These are phyloP conservation scores for Cryptus armator DNA, from an alignment of 2,888 invertebrate genomes.

Conservation along the genomic window DNA sequence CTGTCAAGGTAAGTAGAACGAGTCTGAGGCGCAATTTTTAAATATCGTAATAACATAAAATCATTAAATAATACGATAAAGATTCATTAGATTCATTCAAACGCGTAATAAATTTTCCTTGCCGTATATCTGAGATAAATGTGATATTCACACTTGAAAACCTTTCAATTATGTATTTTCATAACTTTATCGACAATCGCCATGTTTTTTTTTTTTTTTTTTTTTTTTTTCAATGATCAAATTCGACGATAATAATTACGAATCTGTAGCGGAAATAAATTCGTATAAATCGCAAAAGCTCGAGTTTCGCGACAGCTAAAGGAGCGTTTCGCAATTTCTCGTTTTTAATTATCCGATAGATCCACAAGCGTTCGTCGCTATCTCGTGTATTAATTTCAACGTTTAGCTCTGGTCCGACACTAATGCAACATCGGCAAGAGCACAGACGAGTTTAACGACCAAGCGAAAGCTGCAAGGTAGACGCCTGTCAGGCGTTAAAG, in stretches of 20 bases:
- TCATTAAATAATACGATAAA: background rate
- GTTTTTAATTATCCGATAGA: background rate
- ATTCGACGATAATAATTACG: background rate
- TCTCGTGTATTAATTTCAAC: background rate
- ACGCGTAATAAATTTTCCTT: no score
- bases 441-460: conserved; percentile 18
- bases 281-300: background rate
- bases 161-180: no score
- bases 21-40: background rate
- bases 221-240: background rate
- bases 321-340: background rate
- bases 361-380: background rate
- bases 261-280: background rate
- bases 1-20: conserved; percentile 82
- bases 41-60: background rate
- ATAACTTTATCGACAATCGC: no score
- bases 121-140: no score
- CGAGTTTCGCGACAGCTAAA: background rate
- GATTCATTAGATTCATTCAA: no score
- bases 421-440: conserved; percentile 35
- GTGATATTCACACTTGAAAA: no score
- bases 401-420: conserved; percentile 9
- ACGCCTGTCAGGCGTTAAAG: conserved; percentile 35
- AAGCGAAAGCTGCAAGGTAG: conserved; percentile 7
- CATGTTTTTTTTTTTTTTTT: background rate